Percentiles rank a stretch among this genome's conserved stretches.
These are phyloP conservation scores for Bursaphelenchus okinawaensis DNA, from an alignment of 2,888 invertebrate genomes.

Conservation along the genomic window DNA sequence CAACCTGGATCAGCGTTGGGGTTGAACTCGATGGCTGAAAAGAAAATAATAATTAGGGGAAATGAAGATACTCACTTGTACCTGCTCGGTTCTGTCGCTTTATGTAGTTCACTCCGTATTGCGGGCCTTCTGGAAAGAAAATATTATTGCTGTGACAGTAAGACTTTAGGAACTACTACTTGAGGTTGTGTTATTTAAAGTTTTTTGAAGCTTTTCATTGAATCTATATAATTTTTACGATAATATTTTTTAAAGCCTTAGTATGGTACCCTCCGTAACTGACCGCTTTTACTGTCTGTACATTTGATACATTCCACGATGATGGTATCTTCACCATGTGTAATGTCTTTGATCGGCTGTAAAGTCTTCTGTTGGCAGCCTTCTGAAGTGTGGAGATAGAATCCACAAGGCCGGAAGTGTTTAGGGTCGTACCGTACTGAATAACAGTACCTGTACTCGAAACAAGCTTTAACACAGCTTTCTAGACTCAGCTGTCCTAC, in stretches of 20 bases:
- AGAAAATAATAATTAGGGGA: neutral
- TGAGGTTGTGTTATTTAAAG: no score
- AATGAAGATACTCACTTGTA: conserved; percentile 2
- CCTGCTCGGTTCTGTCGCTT: conserved; percentile 10
- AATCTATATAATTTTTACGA: no score
- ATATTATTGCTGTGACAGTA: neutral
- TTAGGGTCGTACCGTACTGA: conserved; percentile 40
- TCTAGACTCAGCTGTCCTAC: conserved; percentile 23
- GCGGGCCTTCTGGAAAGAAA: conserved; percentile 8
- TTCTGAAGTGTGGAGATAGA: conserved; percentile 21
- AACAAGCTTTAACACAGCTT: conserved; percentile 46
- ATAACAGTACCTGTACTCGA: conserved; percentile 50
- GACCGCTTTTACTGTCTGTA: conserved; percentile 17
- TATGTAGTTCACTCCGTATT: conserved; percentile 11
- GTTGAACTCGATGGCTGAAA: conserved; percentile 16
- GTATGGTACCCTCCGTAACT: no score
- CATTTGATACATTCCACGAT: conserved; percentile 48
- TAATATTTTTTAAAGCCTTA: no score
- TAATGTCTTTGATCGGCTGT: conserved; percentile 25
- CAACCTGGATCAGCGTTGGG: conserved; percentile 7
- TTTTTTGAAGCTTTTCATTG: no score
- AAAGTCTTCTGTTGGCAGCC: conserved; percentile 25
- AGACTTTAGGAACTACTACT: neutral
- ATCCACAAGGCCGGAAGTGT: conserved; percentile 24
- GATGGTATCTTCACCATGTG: conserved; percentile 29